Evolutionary conservation across 2,888 invertebrate genomes (phyloP).

Genomic region (Trachelus troglodyta): DNA sequence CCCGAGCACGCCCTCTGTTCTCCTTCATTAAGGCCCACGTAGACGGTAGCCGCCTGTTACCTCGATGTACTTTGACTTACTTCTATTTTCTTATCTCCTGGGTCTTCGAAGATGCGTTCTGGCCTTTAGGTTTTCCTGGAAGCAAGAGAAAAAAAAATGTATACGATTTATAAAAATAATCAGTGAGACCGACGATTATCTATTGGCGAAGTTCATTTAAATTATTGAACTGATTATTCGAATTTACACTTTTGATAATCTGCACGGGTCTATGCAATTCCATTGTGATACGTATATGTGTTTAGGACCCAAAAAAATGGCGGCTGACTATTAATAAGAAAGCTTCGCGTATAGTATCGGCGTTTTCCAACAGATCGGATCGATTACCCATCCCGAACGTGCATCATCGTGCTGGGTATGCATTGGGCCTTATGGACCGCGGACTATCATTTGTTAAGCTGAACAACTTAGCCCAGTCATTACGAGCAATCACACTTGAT

Average conservation of each 20-base stretch:
- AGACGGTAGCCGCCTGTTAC: constrained; percentile 63
- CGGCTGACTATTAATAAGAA: constrained; percentile 60
- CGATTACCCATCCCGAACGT: constrained; percentile 50
- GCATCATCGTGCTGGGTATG: neutral
- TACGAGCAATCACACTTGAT: constrained; percentile 66
- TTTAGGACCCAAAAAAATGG: constrained; percentile 11
- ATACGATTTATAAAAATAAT: neutral
- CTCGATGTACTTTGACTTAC: constrained; percentile 10
- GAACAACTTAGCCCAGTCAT: constrained; percentile 64
- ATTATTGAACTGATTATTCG: neutral
- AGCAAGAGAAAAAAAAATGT: neutral
- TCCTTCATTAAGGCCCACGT: constrained; percentile 60
- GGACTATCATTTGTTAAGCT: constrained; percentile 65
- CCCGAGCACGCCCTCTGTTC: constrained; percentile 63
- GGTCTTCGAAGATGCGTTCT: neutral
- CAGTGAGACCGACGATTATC: neutral
- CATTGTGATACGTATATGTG: neutral
- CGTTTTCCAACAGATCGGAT: constrained; percentile 56
- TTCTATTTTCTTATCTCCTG: constrained; percentile 27
- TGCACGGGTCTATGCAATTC: neutral
- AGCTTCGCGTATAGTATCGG: constrained; percentile 48
- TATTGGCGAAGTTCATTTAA: neutral
- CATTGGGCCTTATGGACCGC: neutral
- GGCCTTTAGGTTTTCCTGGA: neutral
- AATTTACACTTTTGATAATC: neutral